Evolutionary conservation across 2,888 invertebrate genomes (phyloP).

Genomic region (Tigriopus californicus): DNA sequence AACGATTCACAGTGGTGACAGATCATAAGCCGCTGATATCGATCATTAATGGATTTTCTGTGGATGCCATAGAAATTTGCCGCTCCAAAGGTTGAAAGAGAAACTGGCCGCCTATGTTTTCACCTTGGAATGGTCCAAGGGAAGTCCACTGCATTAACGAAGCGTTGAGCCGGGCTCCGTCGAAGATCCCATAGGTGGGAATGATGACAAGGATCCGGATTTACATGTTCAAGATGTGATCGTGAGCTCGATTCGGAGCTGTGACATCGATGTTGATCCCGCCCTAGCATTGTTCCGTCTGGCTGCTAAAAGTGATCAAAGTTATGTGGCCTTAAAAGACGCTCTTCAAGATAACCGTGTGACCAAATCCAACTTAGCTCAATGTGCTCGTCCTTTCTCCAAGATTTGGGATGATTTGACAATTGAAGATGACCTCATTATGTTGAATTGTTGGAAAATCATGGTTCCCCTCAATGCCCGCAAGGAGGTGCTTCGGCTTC

Average conservation of each 20-base stretch:
- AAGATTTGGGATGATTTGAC: too few species aligned
- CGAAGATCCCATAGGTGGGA: neutral
- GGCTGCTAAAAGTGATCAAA: neutral
- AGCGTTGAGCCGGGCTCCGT: neutral
- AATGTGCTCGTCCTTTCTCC: too few species aligned
- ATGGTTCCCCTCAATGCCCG: too few species aligned
- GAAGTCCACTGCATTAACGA: neutral
- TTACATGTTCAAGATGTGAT: neutral
- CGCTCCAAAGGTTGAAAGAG: too few species aligned
- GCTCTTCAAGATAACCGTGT: neutral
- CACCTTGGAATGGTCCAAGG: too few species aligned
- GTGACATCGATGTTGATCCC: too few species aligned
- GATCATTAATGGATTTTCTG: neutral
- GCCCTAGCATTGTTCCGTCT: neutral
- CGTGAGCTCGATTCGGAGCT: too few species aligned
- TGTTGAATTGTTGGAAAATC: too few species aligned
- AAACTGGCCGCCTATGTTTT: too few species aligned
- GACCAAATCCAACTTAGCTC: too few species aligned
- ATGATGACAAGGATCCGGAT: neutral
- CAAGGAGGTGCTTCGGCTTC: too few species aligned
- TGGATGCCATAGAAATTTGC: neutral
- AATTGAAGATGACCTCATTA: too few species aligned
- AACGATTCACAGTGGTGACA: neutral
- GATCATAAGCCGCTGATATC: neutral
- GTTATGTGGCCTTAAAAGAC: neutral